Base-by-base conservation (phyloP, 2,888 invertebrate species). In the Oxystoma pomonae region DNA sequence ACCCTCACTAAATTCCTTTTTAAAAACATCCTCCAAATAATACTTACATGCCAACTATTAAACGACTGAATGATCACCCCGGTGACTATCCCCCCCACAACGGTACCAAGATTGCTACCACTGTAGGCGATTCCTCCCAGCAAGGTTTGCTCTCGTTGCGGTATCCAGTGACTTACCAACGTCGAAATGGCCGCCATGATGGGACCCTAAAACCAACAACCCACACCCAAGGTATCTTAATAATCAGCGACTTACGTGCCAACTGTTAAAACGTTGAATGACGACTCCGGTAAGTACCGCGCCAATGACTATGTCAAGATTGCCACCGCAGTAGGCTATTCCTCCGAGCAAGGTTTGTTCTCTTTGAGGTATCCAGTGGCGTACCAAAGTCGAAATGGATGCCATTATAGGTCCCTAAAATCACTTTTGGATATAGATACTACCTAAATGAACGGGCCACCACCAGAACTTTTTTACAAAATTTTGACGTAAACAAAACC, bases 381-480 rank as follows among this genome's bases (percentile, higher is more conserved):
- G 89, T 2, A 93, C 80, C 1, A 72, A 62, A 1, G 71, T 64
- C 0, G 70, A 65, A 1, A 70, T 60, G 1, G 62, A 35, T 20
- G 91, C 92, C 74, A 89, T 90, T 0, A 91, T 90, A 3, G 90
- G 90, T n/a, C 92, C 92, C 84, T 87, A n/a, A n/a, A n/a, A n/a
- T n/a, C n/a, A n/a, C n/a, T n/a, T n/a, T n/a, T n/a, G n/a, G n/a
- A n/a, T n/a, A n/a, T n/a, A n/a, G n/a, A n/a, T n/a, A n/a, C n/a
- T n/a, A n/a, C n/a, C n/a, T n/a, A n/a, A n/a, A n/a, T n/a, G n/a
- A n/a, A n/a, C n/a, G n/a, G n/a, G n/a, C n/a, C n/a, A n/a, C n/a
- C n/a, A n/a, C n/a, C n/a, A n/a, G n/a, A n/a, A n/a, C n/a, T n/a
- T n/a, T n/a, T n/a, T n/a, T n/a, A n/a, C n/a, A n/a, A n/a, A n/a